Evolutionary conservation across 2,888 invertebrate genomes (phyloP), one percentile per base, ranked within the genome.

Genomic region (Leptinotarsa rubiginosa): DNA sequence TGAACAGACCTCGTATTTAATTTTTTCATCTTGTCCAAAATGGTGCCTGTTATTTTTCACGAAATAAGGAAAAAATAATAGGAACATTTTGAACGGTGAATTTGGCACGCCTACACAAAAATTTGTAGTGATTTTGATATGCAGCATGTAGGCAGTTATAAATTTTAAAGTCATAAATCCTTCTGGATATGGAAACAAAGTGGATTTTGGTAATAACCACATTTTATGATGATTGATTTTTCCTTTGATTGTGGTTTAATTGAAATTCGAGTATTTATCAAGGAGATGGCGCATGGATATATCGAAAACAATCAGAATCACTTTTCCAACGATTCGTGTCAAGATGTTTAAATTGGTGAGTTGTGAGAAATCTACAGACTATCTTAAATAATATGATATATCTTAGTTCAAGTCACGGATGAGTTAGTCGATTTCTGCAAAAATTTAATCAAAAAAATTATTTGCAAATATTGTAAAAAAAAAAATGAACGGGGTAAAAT

Each of bases 291-390:
- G 25, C 25, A 25, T 1, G 25, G 25, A 25, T 25, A 25, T 5
- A 25, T 25, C 20, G 41, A 52, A 22, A 47, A 47, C 41, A 31
- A 25, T 70, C 64, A 41, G 25, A 64, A 49, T 31, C 16, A 25
- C 12, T 18, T 16, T 16, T 12, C 16, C 15, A 18, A n/a, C 16
- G 10, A 31, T 31, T 31, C 31, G 2, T 10, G 41, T 52, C 52
- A 72, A n/a, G 5, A 72, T 72, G 72, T 47, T 67, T 13, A 72
- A 67, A 31, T 47, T 72, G 72, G 72, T 72, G 22, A 59, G 67
- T 64, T 25, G 10, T 12, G 1, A 41, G 1, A 41, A 41, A 41
- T 12, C 41, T 41, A 41, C 41, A 12, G 41, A 41, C 7, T 41
- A 12, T 2, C 10, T 10, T 12, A 0, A 41, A 2, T 10, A 0